Evolutionary conservation across 2,113 vertebrate species (phyloP).

Genomic region (Parotia lawesii): DNA sequence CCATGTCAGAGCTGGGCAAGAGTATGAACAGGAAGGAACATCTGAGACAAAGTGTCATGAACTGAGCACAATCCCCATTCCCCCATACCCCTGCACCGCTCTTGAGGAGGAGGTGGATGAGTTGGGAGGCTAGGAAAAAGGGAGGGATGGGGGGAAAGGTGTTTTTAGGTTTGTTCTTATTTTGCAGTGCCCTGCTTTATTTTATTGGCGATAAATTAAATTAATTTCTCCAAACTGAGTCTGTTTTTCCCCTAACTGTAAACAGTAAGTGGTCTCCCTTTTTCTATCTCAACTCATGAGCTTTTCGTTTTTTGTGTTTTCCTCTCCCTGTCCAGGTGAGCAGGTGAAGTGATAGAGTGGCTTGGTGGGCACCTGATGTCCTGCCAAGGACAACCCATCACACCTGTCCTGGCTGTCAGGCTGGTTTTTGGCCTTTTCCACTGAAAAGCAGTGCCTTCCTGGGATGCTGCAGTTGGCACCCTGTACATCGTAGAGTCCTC

Average conservation of each 20-base stretch:
- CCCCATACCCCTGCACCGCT: fast-evolving
- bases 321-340: background rate
- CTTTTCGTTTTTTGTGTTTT: background rate
- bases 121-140: background rate
- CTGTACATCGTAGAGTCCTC: background rate
- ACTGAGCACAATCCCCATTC: background rate
- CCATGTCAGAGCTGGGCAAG: fast-evolving
- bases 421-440: background rate
- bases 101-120: background rate
- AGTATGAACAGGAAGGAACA: background rate
- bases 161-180: background rate
- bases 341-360: background rate
- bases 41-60: background rate
- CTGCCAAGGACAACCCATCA: background rate
- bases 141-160: background rate
- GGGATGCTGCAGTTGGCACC: background rate
- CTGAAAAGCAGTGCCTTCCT: background rate
- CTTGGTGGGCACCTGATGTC: background rate
- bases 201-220: background rate
- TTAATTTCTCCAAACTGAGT: background rate
- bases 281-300: background rate
- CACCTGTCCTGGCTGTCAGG: background rate
- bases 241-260: background rate
- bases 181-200: background rate
- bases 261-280: background rate